These are phyloP conservation scores for Cydia fagiglandana DNA, from an alignment of 1,140 invertebrate species.

Conservation along the genomic window DNA sequence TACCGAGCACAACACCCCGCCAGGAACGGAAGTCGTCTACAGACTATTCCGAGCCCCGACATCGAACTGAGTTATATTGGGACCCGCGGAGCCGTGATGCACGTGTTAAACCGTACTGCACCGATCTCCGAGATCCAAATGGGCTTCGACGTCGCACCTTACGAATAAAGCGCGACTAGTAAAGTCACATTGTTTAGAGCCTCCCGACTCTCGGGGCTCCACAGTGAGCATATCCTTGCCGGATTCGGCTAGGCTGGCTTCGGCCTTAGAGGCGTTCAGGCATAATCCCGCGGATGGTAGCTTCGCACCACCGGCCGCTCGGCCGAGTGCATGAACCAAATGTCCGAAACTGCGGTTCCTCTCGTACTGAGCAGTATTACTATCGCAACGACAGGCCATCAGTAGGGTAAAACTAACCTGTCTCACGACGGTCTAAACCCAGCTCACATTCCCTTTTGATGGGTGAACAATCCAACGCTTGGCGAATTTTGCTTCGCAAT, in stretches of 20 bases:
- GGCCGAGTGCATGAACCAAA: conserved; percentile 86
- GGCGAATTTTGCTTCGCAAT: conserved; percentile 91
- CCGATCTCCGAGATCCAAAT: conserved; percentile 83
- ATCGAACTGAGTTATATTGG: conserved; percentile 77
- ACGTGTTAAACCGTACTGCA: conserved; percentile 53
- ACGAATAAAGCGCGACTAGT: conserved; percentile 85
- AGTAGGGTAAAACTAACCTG: conserved; percentile 87
- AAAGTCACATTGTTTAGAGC: conserved; percentile 80
- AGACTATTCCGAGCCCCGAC: conserved; percentile 82
- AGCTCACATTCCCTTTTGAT: conserved; percentile 87
- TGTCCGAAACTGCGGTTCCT: conserved; percentile 87
- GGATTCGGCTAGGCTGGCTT: conserved; percentile 83
- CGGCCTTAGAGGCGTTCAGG: conserved; percentile 91
- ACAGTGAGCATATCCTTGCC: conserved; percentile 76
- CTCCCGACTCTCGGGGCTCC: conserved; percentile 79
- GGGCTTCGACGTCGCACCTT: conserved; percentile 90
- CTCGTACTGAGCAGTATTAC: conserved; percentile 80
- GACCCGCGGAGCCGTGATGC: conserved; percentile 73
- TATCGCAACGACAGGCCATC: conserved; percentile 73
- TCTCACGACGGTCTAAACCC: conserved; percentile 90
- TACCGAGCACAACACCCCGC: no score
- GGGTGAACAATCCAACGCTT: conserved; percentile 92
- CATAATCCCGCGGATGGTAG: conserved; percentile 91
- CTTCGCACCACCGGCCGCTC: conserved; percentile 85
- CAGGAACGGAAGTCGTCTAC: conserved; percentile 81